Base-by-base conservation (phyloP, 2,113 vertebrate species). In the Pterocles orientalis region DNA sequence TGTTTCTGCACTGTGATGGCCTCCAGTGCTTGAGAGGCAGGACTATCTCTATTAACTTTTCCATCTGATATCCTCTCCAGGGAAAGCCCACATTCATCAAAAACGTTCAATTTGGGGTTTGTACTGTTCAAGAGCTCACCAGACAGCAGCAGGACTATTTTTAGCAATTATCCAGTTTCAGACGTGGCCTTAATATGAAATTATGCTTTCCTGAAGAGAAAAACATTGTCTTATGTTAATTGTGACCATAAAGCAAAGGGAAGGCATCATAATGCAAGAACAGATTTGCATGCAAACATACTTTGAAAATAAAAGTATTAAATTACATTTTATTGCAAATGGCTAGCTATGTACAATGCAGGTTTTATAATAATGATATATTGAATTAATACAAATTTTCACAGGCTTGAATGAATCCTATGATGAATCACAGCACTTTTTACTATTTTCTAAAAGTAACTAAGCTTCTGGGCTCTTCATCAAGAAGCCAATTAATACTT, bases 351-450 rank as follows among this genome's bases (percentile, higher is more conserved):
- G 50, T 76, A 81, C 82, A 84, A 34, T 72, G 69, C 39, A 60
- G 45, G 73, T 94, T 94, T 92, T 88, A 48, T 82, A 93, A 82
- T 60, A 73, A 76, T 95, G 95, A 97, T 95, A 83, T 95, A 97
- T 87, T 11, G 54, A 94, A 95, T 95, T 97, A 97, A 97, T 97
- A 94, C 50, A 83, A 53, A 84, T 73, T 91, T 95, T 94, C 76
- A 83, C 61, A 90, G 75, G 84, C 89, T 92, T 95, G 90, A 91
- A 88, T 94, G 45, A 94, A 90, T 88, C 82, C 79, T 56, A 14
- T 88, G 51, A 86, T 96, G 88, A 95, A 95, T 94, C 87, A 86
- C 68, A 57, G 68, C 50, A 54, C 14, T 57, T 96, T 95, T 89
- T 76, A 88, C 20, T 90, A 1, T 81, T 95, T 94, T 84, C 62